Evolutionary conservation across 2,797 vertebrate species (phyloP).

Genomic region (Orientallactaga sibirica): DNA sequence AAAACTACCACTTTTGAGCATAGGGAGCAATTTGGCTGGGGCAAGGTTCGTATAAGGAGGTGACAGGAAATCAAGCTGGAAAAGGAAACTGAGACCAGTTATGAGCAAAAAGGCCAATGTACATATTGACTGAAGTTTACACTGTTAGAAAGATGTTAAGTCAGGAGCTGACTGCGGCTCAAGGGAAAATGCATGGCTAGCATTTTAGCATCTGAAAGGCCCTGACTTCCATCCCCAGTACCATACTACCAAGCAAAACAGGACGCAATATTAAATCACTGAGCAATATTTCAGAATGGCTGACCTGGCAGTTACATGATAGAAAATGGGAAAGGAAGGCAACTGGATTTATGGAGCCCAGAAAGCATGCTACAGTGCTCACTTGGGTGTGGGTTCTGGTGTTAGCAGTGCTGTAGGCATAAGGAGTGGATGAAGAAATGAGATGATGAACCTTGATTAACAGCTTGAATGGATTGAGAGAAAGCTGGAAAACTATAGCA

Average conservation of each 20-base stretch:
- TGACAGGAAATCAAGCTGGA: background rate
- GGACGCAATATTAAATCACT: background rate
- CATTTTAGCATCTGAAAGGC: background rate
- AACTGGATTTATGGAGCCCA: background rate
- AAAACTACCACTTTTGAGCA: slow-evolving; percentile 26
- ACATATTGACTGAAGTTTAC: background rate
- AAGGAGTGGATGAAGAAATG: background rate
- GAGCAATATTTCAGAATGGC: slow-evolving; percentile 21
- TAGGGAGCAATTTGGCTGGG: background rate
- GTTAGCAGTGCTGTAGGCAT: background rate
- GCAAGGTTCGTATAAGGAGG: background rate
- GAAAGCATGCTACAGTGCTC: background rate
- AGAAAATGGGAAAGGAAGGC: background rate
- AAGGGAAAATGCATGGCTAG: background rate
- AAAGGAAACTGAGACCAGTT: background rate
- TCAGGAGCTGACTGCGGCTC: background rate
- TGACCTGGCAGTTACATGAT: background rate
- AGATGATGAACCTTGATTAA: background rate
- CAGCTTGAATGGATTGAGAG: background rate
- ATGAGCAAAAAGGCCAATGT: background rate
- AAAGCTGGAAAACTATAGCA: background rate
- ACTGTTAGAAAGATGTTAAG: slow-evolving; percentile 10
- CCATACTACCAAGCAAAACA: background rate
- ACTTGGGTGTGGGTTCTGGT: background rate
- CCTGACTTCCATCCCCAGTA: background rate